Evolutionary conservation across 2,113 vertebrate genomes (phyloP).

Genomic region (Sebastes schlegelii): DNA sequence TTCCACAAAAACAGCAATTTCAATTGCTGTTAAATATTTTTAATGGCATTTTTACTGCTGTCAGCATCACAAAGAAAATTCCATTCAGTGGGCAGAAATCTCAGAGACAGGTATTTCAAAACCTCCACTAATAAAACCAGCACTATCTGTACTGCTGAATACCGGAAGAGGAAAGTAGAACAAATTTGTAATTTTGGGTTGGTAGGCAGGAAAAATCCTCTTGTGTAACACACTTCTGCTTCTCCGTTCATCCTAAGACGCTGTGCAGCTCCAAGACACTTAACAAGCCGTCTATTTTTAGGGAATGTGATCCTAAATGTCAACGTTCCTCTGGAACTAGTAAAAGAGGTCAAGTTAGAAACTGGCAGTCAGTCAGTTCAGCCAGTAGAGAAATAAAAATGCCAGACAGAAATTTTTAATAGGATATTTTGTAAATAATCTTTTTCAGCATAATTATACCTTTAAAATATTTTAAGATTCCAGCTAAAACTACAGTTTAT

Average conservation of each 20-base stretch:
- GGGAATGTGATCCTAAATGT: conserved; percentile 80
- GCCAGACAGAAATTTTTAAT: background rate
- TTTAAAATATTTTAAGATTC: background rate
- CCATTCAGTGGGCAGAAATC: background rate
- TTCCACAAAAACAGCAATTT: background rate
- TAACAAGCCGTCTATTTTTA: conserved; percentile 75
- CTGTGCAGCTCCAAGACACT: conserved; percentile 26
- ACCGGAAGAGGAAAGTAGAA: background rate
- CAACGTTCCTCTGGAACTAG: conserved; percentile 63
- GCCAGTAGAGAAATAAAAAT: background rate
- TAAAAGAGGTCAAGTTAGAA: conserved; percentile 59
- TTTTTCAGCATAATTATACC: background rate
- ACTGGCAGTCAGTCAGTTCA: conserved; percentile 14
- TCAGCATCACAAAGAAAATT: background rate
- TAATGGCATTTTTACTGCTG: background rate
- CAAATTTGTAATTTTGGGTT: background rate
- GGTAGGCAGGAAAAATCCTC: background rate
- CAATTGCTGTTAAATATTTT: background rate
- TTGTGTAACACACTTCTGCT: conserved; percentile 7
- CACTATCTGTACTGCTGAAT: background rate
- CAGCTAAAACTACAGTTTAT: background rate
- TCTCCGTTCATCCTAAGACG: background rate
- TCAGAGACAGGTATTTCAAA: background rate
- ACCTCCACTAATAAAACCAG: background rate
- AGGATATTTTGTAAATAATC: background rate